Evolutionary conservation across 2,797 vertebrate genomes (phyloP), one percentile per base, ranked within the genome.

Genomic region (Myotis daubentonii): DNA sequence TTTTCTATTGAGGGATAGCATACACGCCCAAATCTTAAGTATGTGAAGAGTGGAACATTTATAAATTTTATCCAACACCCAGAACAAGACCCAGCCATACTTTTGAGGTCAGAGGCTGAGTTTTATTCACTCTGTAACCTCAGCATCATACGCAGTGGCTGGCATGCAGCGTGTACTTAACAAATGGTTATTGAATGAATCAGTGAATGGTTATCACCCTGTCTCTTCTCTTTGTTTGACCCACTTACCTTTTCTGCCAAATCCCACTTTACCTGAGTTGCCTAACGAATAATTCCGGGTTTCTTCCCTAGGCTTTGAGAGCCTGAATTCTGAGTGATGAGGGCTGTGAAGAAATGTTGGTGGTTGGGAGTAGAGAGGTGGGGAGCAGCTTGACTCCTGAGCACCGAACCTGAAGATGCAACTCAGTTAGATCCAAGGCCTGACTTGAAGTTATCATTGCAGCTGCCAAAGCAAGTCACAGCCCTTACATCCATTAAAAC

Each of bases 321-420:
- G 1, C 23, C 55, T 22, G 28, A n/a, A 25, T 72, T 72, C 75
- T 51, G 44, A 90, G 38, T 38, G 20, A 57, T 2, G 15, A 66
- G 16, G 8, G 4, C 10, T 71, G 15, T 82, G 25, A 87, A 71
- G 66, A 94, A 70, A 25, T n/a, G 30, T 10, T 62, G n/a, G 76
- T 10, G n/a, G 25, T 13, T 11, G 28, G 60, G 81, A 78, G 2
- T 1, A 19, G 9, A 47, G 0, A 2, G 15, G 15, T 2, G 1
- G 28, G 33, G 10, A 68, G 23, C 7, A 22, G 17, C 5, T 71
- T 70, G 70, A 8, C 30, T 23, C 5, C 66, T 44, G 22, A 36
- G 25, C 20, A 41, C 20, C 36, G 22, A 38, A 44, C 7, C 66
- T 17, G 57, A 16, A 5, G 65, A 8, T 28, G 23, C 3, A 51